Base-by-base conservation (phyloP, 1,140 invertebrate genomes). In the Panulirus ornatus region DNA sequence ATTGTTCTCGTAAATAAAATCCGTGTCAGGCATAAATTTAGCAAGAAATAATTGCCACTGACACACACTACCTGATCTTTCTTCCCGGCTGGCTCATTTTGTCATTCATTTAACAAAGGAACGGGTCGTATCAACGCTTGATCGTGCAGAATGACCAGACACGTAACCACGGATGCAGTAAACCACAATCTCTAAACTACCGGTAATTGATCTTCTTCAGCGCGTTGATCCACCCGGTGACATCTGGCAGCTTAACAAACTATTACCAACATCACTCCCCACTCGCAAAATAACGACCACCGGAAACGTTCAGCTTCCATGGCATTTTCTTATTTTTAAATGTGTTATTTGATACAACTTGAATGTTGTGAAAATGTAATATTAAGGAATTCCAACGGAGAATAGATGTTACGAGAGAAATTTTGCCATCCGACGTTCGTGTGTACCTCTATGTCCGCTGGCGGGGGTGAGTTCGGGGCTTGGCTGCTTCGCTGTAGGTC, bases 401-500 rank as follows among this genome's bases (percentile, higher is more conserved):
- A 47, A 47, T 47, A 47, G 14, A 47, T 47, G 14, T 47, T 6
- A 47, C 14, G n/a, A n/a, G n/a, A 71, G 30, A 30, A 38, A 71
- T 38, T 78, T 44, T 36, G 27, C 6, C n/a, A 22, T 27, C 8
- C 0, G 30, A 66, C 58, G 30, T 66, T 30, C n/a, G 58, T 27
- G 16, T 11, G 2, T 58, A 19, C 44, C 44, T n/a, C n/a, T 22
- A 30, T n/a, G 19, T 66, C 22, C 30, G 36, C 27, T 36, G 40
- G 73, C 22, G 38, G 36, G 73, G 40, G 38, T 27, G 40, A 42
- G 73, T 22, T 27, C 16, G 16, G 63, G 22, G 36, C 79, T 75
- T 40, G 51, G 63, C 40, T 63, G 81, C 87, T 38, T 89, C 87
- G 87, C 70, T 83, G 87, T 89, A 89, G 87, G 87, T 89, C 87